Percentiles rank a stretch among this genome's conserved stretches.
Evolutionary conservation across 2,888 invertebrate genomes (phyloP).

Genomic region (Epistrophe grossulariae): DNA sequence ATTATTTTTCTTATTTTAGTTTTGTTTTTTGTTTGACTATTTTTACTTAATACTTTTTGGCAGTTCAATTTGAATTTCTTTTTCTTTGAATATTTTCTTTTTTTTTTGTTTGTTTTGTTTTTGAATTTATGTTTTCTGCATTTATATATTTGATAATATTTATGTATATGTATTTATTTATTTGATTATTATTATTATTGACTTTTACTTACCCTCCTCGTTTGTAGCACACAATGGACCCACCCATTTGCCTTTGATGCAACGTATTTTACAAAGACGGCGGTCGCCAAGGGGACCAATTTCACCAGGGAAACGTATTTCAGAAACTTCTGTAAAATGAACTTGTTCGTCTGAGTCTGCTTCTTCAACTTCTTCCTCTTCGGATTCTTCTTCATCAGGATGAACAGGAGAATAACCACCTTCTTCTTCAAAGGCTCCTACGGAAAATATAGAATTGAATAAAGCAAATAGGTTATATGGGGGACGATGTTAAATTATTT

Average conservation of each 20-base stretch:
- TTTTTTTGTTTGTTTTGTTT: slow-evolving; percentile 8
- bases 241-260: slow-evolving; percentile 93
- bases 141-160: slow-evolving; percentile 22
- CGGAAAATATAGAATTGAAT: not conserved
- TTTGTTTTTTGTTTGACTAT: slow-evolving; percentile 47
- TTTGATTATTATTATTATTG: slow-evolving; percentile 27
- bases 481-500: not conserved
- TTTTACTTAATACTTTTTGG: slow-evolving; percentile 54
- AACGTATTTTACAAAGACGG: slow-evolving; percentile 92
- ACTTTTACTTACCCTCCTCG: slow-evolving; percentile 87
- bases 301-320: slow-evolving; percentile 88
- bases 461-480: not conserved
- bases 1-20: slow-evolving; percentile 33
- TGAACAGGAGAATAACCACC: slow-evolving; percentile 82
- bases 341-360: slow-evolving; percentile 82
- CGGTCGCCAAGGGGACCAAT: slow-evolving; percentile 90
- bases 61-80: slow-evolving; percentile 50
- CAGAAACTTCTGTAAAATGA: slow-evolving; percentile 83
- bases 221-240: slow-evolving; percentile 90
- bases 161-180: slow-evolving; percentile 22
- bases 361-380: slow-evolving; percentile 83
- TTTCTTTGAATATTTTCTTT: slow-evolving; percentile 38
- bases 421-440: slow-evolving; percentile 82
- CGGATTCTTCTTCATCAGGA: slow-evolving; percentile 82
- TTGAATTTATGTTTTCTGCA: not conserved